phyloP scores from a whole-genome alignment of 2,888 invertebrate genomes.

The Kuschelorhynchus macadamiae region DNA sequence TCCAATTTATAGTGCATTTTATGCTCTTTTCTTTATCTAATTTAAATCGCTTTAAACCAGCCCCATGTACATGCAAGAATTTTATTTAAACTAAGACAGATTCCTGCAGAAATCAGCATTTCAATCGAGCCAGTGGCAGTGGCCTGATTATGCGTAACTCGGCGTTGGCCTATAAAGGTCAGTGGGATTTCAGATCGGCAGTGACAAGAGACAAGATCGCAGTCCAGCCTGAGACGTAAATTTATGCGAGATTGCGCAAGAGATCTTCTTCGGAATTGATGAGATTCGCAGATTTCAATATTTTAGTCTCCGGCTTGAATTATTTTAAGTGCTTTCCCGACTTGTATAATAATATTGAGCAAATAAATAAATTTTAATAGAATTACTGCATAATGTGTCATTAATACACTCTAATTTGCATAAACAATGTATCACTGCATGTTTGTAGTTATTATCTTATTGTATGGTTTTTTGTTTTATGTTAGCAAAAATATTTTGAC shows the following conservation, averaged over 20 bases:
- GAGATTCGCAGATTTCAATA: conserved; percentile 39
- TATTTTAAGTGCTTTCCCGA: conserved; percentile 11
- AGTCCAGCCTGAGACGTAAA: conserved; percentile 36
- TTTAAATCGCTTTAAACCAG: no score
- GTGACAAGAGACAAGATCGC: conserved; percentile 48
- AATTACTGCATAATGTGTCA: no score
- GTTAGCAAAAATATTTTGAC: no score
- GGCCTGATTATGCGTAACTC: conserved; percentile 40
- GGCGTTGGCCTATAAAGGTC: conserved; percentile 42
- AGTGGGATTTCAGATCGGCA: conserved; percentile 48
- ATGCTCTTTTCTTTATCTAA: no score
- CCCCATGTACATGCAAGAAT: neutral
- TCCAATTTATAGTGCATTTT: no score
- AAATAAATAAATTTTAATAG: no score
- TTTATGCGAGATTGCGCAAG: conserved; percentile 40
- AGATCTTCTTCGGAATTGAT: conserved; percentile 34
- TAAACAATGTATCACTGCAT: no score
- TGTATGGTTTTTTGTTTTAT: no score
- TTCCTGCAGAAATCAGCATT: conserved; percentile 35
- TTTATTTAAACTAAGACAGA: neutral
- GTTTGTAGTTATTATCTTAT: no score
- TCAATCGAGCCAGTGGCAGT: conserved; percentile 33
- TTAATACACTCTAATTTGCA: no score
- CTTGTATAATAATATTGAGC: no score
- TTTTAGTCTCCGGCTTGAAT: conserved; percentile 20